Percentiles rank a stretch among this genome's conserved stretches.
These are phyloP conservation scores for Microdon myrmicae DNA, from an alignment of 2,888 invertebrate species.

Conservation along the genomic window DNA sequence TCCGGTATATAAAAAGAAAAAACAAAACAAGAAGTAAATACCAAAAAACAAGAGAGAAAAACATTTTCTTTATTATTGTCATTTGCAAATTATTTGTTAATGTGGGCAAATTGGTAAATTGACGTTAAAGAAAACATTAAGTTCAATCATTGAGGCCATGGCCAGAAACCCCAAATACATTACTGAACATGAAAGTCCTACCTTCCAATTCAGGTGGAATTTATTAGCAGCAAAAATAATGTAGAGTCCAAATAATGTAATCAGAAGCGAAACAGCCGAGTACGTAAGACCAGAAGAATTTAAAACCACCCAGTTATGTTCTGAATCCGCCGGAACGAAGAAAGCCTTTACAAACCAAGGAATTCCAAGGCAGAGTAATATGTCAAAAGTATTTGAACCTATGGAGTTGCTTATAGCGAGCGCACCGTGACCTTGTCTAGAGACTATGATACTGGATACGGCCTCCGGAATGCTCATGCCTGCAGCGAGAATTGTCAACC, in stretches of 20 bases:
- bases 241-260: conserved; percentile 78
- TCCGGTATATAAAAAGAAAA: no score
- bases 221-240: conserved; percentile 74
- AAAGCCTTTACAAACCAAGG: conserved; percentile 81
- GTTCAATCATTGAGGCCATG: conserved; percentile 78
- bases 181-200: conserved; percentile 75
- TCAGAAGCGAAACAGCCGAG: conserved; percentile 79
- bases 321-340: conserved; percentile 71
- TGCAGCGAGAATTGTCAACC: conserved; percentile 84
- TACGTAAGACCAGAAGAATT: conserved; percentile 82
- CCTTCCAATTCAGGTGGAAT: conserved; percentile 77
- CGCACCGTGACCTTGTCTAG: conserved; percentile 75
- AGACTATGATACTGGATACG: conserved; percentile 84
- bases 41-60: no score
- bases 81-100: conserved; percentile 53
- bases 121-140: conserved; percentile 80
- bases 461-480: conserved; percentile 90
- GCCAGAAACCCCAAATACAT: conserved; percentile 76
- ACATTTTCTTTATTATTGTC: conserved; percentile 9
- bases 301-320: conserved; percentile 73
- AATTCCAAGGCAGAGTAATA: conserved; percentile 79
- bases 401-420: conserved; percentile 81
- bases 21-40: no score
- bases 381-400: conserved; percentile 85
- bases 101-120: conserved; percentile 78